Base-by-base conservation (phyloP, 92 coral and sea anemone genomes). In the Phenganax subtilis region DNA sequence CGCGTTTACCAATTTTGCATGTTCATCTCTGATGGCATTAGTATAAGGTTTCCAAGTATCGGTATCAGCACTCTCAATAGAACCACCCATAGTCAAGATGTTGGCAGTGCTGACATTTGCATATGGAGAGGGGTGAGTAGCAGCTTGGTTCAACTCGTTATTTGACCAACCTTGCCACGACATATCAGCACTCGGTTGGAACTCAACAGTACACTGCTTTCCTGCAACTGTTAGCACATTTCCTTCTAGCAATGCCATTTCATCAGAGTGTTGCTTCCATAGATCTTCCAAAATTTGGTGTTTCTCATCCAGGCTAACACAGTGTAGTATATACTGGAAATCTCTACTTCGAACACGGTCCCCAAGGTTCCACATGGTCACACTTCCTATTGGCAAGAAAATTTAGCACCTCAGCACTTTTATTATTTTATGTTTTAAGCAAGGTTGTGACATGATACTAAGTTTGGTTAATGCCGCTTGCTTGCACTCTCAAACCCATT, bases 161-260 rank as follows among this genome's bases (percentile, higher is more conserved):
- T 58, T 44, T 9, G 78, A 20, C 78, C 78, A 73, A 57, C n/a
- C 56, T 56, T 56, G 80, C 65, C 72, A 66, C 14, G 20, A 10
- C 51, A 66, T 66, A 66, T 66, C 72, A 27, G 72, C 51, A 25
- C 51, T 75, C 17, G 78, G 78, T 16, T 73, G 78, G 25, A 73
- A 73, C 53, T 75, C 80, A 14, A 75, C 30, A n/a, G 65, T 75
- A 54, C 80, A 75, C 51, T 75, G 64, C 80, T 28, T 75, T 25
- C 57, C 56, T 25, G 69, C 58, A 68, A 58, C 81, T 11, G 20
- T 76, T 20, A 77, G 28, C 29, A 77, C 71, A 62, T 57, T 77
- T 57, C 71, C 60, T 79, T 90, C 91, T 55, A 90, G 75, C 86
- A 90, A 59, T 16, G 27, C 63, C 96, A 91, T 91, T 80, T 91